Percentiles rank a stretch among this genome's conserved stretches.
Conservation (phyloP, 2,888 invertebrate species). For the Stenotaenia linearis region DNA sequence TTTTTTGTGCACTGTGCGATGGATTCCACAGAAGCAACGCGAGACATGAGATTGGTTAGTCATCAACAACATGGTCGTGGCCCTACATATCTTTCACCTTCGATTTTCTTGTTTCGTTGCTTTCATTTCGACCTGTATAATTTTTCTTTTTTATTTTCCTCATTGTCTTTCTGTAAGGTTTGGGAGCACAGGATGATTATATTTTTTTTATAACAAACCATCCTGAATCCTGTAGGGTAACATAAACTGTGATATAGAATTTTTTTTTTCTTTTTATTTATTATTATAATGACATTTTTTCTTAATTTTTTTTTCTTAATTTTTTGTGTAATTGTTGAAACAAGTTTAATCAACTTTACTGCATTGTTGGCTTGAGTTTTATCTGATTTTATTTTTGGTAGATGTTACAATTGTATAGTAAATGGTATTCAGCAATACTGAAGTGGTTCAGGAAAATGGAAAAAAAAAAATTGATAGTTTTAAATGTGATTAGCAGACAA, state of each 20-base stretch:
- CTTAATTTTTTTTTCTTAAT: neutral
- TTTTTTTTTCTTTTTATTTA: neutral
- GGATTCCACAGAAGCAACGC: neutral
- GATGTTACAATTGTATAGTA: neutral
- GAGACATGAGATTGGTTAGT: neutral
- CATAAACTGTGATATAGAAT: neutral
- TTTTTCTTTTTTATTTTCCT: neutral
- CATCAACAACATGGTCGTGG: neutral
- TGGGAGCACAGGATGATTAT: neutral
- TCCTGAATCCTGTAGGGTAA: neutral
- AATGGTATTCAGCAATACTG: conserved; percentile 1
- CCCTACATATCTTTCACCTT: neutral
- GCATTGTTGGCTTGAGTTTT: neutral
- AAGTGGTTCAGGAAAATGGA: neutral
- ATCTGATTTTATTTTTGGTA: neutral
- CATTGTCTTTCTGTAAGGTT: neutral
- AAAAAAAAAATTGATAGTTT: neutral
- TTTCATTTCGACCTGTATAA: neutral
- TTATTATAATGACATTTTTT: neutral
- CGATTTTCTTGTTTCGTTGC: neutral
- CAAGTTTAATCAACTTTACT: neutral
- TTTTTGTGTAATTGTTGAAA: neutral
- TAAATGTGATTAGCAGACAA: neutral
- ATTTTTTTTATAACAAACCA: neutral
- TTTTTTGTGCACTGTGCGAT: neutral